Conservation (phyloP, 2,797 vertebrate genomes). For the Gambelia wislizenii region DNA sequence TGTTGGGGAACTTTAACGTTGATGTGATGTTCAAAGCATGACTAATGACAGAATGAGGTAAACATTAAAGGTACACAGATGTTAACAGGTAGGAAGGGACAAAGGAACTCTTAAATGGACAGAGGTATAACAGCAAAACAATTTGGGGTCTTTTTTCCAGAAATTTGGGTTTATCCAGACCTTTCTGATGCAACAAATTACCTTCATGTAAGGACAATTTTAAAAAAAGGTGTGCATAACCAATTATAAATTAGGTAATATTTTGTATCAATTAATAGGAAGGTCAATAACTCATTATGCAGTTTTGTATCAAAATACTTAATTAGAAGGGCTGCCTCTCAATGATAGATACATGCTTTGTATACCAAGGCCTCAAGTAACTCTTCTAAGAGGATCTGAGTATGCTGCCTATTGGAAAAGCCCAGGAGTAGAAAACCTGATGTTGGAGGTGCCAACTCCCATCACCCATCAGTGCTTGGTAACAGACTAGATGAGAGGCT, state of each 20-base stretch:
- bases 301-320: conserved; percentile 15
- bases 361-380: neutral
- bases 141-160: conserved; percentile 1
- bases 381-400: neutral
- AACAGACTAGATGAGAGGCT: too few relatives aligned
- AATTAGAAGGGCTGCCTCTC: neutral
- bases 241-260: conserved; percentile 57
- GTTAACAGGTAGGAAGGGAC: conserved; percentile 14
- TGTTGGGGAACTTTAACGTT: neutral
- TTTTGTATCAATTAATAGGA: conserved; percentile 49
- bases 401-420: neutral
- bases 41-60: conserved; percentile 22
- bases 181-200: conserved; percentile 51
- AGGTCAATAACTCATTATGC: conserved; percentile 7
- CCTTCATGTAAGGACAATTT: conserved; percentile 54
- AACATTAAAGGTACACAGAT: neutral
- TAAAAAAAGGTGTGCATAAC: conserved; percentile 30
- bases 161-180: conserved; percentile 24
- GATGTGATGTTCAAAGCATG: conserved; percentile 8
- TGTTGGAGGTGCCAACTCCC: too few relatives aligned
- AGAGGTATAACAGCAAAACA: conserved; percentile 12
- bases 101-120: neutral
- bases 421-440: too few relatives aligned
- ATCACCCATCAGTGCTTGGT: too few relatives aligned
- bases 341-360: neutral